Percentiles rank a stretch among this genome's conserved stretches.
Evolutionary conservation across 2,888 invertebrate genomes (phyloP).

Genomic region (Myathropa florea): DNA sequence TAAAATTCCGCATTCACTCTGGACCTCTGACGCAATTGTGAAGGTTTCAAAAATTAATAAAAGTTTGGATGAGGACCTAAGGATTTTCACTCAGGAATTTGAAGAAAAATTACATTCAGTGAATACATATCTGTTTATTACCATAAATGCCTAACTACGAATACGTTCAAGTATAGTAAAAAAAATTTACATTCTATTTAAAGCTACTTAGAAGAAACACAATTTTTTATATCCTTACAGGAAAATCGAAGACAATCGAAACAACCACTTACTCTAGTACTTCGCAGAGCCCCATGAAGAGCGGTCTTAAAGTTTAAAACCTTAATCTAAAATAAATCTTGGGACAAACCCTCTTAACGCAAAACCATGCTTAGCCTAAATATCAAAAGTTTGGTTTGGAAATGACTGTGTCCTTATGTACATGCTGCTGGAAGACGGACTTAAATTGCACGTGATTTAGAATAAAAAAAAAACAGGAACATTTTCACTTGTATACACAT

Average conservation of each 20-base stretch:
- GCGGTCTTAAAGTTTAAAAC: neutral
- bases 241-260: constrained; percentile 44
- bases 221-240: constrained; percentile 45
- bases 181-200: constrained; percentile 11
- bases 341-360: neutral
- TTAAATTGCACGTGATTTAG: constrained; percentile 31
- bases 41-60: too few species aligned
- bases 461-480: neutral
- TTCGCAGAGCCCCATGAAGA: neutral
- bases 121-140: neutral
- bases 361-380: neutral
- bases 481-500: neutral
- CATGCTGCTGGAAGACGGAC: constrained; percentile 40
- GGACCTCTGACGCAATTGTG: too few species aligned
- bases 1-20: too few species aligned
- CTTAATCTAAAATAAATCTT: neutral
- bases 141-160: neutral
- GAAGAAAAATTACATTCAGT: neutral
- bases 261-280: neutral
- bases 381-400: neutral
- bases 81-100: too few species aligned
- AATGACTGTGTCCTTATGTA: constrained; percentile 11
- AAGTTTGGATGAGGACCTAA: too few species aligned
- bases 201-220: constrained; percentile 20
- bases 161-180: neutral